Base-by-base conservation (phyloP, 2,888 invertebrate genomes). In the Trachelus iudaicus region DNA sequence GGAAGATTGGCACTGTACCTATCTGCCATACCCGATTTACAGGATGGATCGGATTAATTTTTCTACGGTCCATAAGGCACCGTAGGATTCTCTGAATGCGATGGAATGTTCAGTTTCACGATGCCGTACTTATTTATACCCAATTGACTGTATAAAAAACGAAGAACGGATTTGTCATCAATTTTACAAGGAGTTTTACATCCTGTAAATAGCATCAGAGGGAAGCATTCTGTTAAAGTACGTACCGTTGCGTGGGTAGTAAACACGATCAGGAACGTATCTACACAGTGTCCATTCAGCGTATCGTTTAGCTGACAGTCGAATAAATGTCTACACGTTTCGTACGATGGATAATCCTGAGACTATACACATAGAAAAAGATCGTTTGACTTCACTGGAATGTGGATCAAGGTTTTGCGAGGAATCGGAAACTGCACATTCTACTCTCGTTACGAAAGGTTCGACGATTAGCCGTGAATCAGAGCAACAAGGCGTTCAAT, bases 391-490 rank as follows among this genome's bases (percentile, higher is more conserved):
- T 56, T 56, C 56, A 2, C 23, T 56, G 56, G 56, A 56, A 56
- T 56, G 56, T 56, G 56, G 56, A 56, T 56, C 56, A 56, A 56
- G 56, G 56, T 56, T 56, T 56, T 56, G 56, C 56, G 56, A 9
- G 56, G 56, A 56, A 56, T 56, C 56, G 56, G 56, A 56, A 56
- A 56, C 56, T 56, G 23, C 56, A 56, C 56, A 23, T 56, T 56
- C 56, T 56, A 56, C 56, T 56, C 56, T 56, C 56, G 56, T 56
- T 56, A 56, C 23, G 56, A 56, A 56, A 56, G 56, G 56, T 56
- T 23, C 23, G 56, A 71, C 71, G 71, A 71, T 71, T 71, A 71
- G 71, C 71, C 71, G 71, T 34, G 71, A 71, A 71, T 71, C 71
- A 31, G 71, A 71, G 71, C 31, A 34, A 34, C 31, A 71, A 34